Evolutionary conservation across 37 sponge, comb jelly and placozoan genomes (phyloP).

Genomic region (Aplysina aerophoba): DNA sequence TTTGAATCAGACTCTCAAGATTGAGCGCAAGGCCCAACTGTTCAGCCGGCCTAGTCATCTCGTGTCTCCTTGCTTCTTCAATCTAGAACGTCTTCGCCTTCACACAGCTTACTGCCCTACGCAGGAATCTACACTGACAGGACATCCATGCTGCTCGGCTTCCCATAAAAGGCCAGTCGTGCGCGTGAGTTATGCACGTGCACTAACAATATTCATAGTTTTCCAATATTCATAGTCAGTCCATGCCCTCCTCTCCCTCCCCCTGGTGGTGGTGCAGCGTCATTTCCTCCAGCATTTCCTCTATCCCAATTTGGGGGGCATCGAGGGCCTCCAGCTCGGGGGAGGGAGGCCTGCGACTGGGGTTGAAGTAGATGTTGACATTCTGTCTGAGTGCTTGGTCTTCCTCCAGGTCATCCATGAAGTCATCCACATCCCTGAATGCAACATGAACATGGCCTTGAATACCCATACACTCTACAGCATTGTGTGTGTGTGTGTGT

Average conservation of each 20-base stretch:
- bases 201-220: no score
- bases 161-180: no score
- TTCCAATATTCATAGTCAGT: no score
- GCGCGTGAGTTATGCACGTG: no score
- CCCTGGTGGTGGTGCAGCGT: background rate
- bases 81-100: no score
- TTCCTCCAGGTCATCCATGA: conserved; percentile 71
- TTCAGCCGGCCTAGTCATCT: conserved; percentile 11
- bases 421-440: conserved; percentile 62
- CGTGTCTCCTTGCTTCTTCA: background rate
- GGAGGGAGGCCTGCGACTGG: background rate
- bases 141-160: no score
- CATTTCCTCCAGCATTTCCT: conserved; percentile 92
- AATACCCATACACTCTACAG: background rate
- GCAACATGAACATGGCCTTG: no score
- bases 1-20: conserved; percentile 11
- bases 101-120: no score
- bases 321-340: conserved; percentile 43
- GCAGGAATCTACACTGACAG: no score
- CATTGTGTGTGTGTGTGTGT: no score
- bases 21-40: conserved; percentile 2
- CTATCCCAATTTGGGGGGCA: conserved; percentile 82
- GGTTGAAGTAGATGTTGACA: conserved; percentile 86
- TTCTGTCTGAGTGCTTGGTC: conserved; percentile 68
- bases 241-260: background rate